These are phyloP conservation scores for Heteractis magnifica DNA, from an alignment of 92 coral and sea anemone genomes.

Conservation along the genomic window DNA sequence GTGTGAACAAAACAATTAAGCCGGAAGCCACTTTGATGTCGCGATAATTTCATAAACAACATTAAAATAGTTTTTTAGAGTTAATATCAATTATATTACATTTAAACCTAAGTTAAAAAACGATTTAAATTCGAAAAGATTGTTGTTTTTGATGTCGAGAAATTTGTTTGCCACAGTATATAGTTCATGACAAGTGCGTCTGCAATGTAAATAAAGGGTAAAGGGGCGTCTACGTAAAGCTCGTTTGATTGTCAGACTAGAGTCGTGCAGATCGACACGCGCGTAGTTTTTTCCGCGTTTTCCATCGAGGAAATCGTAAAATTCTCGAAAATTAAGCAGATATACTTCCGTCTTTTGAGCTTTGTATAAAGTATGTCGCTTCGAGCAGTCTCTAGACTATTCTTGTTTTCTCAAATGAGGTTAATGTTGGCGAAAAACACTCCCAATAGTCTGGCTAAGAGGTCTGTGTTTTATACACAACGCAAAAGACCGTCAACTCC, in stretches of 20 bases:
- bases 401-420: not conserved
- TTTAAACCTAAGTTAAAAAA: not conserved
- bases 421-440: not conserved
- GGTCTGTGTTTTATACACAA: constrained; percentile 55
- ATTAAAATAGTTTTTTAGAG: not conserved
- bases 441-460: not conserved
- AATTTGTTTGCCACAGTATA: not conserved
- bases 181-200: not conserved
- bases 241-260: not conserved
- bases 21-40: not conserved
- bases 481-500: constrained; percentile 52
- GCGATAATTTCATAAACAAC: not conserved
- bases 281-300: not conserved
- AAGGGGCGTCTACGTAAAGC: not conserved
- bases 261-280: constrained; percentile 6
- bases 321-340: not conserved
- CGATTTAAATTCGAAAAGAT: not conserved
- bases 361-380: constrained; percentile 24
- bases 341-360: not conserved
- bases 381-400: constrained; percentile 19
- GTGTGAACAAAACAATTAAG: no score
- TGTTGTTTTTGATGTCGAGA: not conserved
- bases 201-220: not conserved
- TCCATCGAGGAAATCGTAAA: not conserved
- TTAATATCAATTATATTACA: not conserved